Percentiles rank a stretch among this genome's conserved stretches.
phyloP scores from a whole-genome alignment of 1,140 invertebrate genomes.

The Bombus confusus region DNA sequence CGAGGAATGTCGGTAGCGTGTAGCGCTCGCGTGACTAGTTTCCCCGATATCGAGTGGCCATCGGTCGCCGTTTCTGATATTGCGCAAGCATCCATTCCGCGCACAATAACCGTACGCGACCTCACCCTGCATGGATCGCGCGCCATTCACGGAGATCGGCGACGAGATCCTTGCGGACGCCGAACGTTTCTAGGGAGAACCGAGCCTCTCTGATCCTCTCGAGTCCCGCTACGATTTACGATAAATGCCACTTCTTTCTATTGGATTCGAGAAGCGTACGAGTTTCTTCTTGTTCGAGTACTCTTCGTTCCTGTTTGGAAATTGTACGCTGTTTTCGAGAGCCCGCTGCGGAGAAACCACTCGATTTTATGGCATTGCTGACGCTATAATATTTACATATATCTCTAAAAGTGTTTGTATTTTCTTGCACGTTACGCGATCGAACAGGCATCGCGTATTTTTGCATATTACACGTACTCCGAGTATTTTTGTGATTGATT shows the following conservation, averaged over 20 bases:
- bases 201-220: neutral
- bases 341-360: neutral
- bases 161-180: conserved; percentile 11
- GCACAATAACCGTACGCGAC: conserved; percentile 53
- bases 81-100: conserved; percentile 63
- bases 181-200: neutral
- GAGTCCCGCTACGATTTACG: conserved; percentile 8
- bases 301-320: neutral
- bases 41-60: conserved; percentile 64
- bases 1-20: conserved; percentile 63
- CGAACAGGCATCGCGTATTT: neutral
- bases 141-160: conserved; percentile 25
- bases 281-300: neutral
- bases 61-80: conserved; percentile 63
- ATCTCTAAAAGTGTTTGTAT: neutral
- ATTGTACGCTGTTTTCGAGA: neutral
- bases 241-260: conserved; percentile 14
- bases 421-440: neutral
- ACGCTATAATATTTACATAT: neutral
- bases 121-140: conserved; percentile 39
- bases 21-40: conserved; percentile 65
- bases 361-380: neutral
- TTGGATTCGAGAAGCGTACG: neutral
- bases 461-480: neutral
- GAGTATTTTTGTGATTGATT: neutral